These are phyloP conservation scores for Piprites chloris DNA, from an alignment of 2,113 vertebrate genomes.

Conservation along the genomic window DNA sequence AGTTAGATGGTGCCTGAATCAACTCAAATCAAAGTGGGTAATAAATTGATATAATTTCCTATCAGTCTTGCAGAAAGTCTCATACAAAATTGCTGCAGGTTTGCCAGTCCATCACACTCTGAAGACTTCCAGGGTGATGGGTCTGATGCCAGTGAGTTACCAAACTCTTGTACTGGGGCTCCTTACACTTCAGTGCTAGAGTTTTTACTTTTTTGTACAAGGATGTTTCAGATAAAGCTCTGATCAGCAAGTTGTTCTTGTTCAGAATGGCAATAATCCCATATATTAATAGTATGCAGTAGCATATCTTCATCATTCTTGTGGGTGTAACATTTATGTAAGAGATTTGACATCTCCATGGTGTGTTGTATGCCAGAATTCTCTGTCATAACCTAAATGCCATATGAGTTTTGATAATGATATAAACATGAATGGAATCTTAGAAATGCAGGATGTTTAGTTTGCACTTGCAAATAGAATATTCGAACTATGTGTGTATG, in stretches of 20 bases:
- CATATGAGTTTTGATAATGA: background rate
- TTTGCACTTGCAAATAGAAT: background rate
- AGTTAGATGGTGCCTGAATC: constrained; percentile 10
- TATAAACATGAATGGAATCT: background rate
- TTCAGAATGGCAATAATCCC: background rate
- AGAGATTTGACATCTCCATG: background rate
- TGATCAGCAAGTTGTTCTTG: background rate
- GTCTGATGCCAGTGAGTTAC: background rate
- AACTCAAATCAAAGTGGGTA: constrained; percentile 23
- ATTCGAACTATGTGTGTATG: background rate
- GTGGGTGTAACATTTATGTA: background rate
- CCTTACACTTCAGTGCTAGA: background rate
- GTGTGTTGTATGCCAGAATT: background rate
- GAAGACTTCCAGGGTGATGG: background rate
- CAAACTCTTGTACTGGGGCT: background rate
- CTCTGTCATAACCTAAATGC: background rate
- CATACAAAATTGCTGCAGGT: constrained; percentile 21
- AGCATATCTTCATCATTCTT: background rate
- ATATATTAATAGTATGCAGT: background rate
- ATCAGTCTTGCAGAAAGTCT: constrained; percentile 15
- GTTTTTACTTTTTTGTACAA: background rate
- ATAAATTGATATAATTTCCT: constrained; percentile 37
- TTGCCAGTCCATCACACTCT: background rate
- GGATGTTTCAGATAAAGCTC: background rate
- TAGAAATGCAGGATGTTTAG: background rate